Percentiles rank a stretch among this genome's conserved stretches.
Evolutionary conservation across 2,797 vertebrate species (phyloP).

Genomic region (Rachycentron canadum): DNA sequence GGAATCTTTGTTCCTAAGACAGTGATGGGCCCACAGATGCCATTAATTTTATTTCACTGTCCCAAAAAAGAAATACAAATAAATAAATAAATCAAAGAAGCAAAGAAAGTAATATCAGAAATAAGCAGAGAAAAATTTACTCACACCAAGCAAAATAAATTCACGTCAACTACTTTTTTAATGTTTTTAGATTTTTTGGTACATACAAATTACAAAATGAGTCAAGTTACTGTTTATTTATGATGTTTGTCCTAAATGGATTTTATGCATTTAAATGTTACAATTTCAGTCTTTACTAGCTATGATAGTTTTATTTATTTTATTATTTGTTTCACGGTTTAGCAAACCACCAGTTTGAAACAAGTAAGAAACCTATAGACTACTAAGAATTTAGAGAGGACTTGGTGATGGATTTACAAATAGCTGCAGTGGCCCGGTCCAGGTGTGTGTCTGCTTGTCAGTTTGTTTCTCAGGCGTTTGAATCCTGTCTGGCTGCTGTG

Average conservation of each 20-base stretch:
- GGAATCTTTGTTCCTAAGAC: constrained; percentile 47
- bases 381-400: neutral
- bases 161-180: too few relatives aligned
- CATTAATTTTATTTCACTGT: constrained; percentile 36
- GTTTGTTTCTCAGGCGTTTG: constrained; percentile 11
- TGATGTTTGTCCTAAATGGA: neutral
- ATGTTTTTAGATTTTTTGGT: too few relatives aligned
- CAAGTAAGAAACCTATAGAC: neutral
- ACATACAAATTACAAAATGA: neutral
- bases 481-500: neutral
- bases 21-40: constrained; percentile 19
- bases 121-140: neutral
- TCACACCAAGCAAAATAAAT: neutral
- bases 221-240: neutral
- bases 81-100: neutral
- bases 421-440: neutral
- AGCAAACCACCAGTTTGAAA: neutral
- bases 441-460: constrained; percentile 3
- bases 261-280: neutral
- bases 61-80: constrained; percentile 21
- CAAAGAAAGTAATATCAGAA: neutral
- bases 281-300: neutral
- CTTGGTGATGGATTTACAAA: neutral
- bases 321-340: too few relatives aligned
- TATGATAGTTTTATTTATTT: too few relatives aligned